Percentiles rank a stretch among this genome's conserved stretches.
phyloP scores from a whole-genome alignment of 2,888 invertebrate species.

The Athripsodes cinereus region DNA sequence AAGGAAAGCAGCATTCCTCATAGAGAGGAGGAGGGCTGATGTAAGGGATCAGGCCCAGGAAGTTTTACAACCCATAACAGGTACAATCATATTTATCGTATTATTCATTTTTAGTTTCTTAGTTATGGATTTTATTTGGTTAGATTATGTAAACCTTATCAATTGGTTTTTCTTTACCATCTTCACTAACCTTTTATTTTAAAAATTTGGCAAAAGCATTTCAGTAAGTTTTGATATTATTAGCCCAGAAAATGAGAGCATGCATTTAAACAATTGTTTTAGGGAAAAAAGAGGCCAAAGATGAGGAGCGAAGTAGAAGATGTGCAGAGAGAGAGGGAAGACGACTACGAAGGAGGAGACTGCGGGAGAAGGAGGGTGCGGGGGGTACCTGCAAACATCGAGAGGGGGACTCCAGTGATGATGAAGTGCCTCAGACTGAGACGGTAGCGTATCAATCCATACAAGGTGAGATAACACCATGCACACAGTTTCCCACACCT shows the following conservation, averaged over 20 bases:
- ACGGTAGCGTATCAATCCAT: slow-evolving; percentile 18
- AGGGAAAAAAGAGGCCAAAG: slow-evolving; percentile 31
- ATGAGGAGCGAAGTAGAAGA: slow-evolving; percentile 69
- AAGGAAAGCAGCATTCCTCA: slow-evolving; percentile 67
- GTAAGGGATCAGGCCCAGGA: slow-evolving; percentile 93
- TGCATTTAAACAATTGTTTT: not conserved
- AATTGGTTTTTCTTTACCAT: no score
- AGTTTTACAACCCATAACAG: slow-evolving; percentile 59
- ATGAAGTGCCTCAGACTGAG: slow-evolving; percentile 82
- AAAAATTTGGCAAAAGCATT: no score
- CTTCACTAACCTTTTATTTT: no score
- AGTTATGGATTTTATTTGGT: no score
- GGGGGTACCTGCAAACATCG: slow-evolving; percentile 65
- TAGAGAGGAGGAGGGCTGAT: slow-evolving; percentile 82
- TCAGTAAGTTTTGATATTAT: no score
- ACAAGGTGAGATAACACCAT: slow-evolving; percentile 11
- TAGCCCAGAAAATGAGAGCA: not conserved
- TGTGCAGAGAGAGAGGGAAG: slow-evolving; percentile 90
- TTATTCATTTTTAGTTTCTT: no score
- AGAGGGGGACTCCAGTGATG: slow-evolving; percentile 96
- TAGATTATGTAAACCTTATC: no score
- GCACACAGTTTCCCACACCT: not conserved
- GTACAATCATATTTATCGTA: no score
- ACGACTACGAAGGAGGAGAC: slow-evolving; percentile 76
- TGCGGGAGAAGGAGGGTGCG: slow-evolving; percentile 61